Conservation (phyloP, 2,888 invertebrate genomes). For the Xestia xanthographa region DNA sequence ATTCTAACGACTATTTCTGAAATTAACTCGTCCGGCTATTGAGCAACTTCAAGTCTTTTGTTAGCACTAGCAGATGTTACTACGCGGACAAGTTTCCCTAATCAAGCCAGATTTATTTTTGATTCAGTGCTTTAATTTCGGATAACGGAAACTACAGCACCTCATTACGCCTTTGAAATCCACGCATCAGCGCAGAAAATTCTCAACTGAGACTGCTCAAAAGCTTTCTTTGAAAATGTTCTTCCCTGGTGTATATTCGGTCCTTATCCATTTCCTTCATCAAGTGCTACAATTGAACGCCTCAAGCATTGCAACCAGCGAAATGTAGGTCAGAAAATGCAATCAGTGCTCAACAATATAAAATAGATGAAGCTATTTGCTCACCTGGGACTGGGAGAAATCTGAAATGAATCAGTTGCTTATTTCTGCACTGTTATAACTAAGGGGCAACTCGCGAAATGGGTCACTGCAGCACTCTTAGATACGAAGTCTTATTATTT, state of each 20-base stretch:
- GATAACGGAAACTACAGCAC: not conserved
- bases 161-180: not conserved
- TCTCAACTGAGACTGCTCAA: constrained; percentile 3
- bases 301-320: constrained; percentile 53
- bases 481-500: constrained; percentile 39
- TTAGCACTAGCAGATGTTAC: constrained; percentile 14
- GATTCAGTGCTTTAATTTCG: not conserved
- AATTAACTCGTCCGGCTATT: constrained; percentile 20
- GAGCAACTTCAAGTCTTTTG: constrained; percentile 17
- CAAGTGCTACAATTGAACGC: constrained; percentile 53
- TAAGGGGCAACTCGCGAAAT: constrained; percentile 44
- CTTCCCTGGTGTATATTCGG: constrained; percentile 19
- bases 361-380: constrained; percentile 60
- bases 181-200: constrained; percentile 2
- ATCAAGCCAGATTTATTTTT: not conserved
- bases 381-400: constrained; percentile 56
- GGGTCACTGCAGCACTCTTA: constrained; percentile 41
- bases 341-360: constrained; percentile 63
- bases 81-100: not conserved
- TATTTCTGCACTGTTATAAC: constrained; percentile 41
- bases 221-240: constrained; percentile 7
- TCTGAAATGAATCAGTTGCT: constrained; percentile 60
- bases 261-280: constrained; percentile 43
- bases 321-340: constrained; percentile 63
- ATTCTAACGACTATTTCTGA: constrained; percentile 30